These are phyloP conservation scores for Lonchura striata DNA, from an alignment of 2,113 vertebrate genomes.

Conservation along the genomic window DNA sequence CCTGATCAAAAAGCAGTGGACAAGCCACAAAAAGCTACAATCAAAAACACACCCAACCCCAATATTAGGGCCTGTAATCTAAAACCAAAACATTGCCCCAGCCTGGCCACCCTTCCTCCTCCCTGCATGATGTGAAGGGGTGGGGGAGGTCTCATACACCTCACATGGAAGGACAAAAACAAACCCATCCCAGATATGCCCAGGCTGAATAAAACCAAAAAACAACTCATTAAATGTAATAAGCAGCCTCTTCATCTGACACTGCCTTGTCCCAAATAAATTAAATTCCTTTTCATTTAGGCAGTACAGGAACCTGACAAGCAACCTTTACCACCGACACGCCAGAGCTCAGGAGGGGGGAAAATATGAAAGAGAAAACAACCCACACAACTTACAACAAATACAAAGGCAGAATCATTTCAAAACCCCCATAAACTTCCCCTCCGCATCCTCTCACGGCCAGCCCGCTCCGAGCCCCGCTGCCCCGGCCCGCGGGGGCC, in stretches of 20 bases:
- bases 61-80: not conserved
- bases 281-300: slow-evolving; percentile 85
- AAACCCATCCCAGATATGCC: slow-evolving; percentile 75
- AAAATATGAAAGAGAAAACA: slow-evolving; percentile 72
- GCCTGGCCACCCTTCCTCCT: not conserved
- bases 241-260: slow-evolving; percentile 77
- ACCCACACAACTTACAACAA: slow-evolving; percentile 43
- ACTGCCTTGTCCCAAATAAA: slow-evolving; percentile 86
- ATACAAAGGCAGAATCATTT: slow-evolving; percentile 48
- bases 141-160: slow-evolving; percentile 38
- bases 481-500: not conserved
- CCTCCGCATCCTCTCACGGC: slow-evolving; percentile 28
- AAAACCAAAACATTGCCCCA: slow-evolving; percentile 31
- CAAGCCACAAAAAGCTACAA: not conserved
- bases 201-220: slow-evolving; percentile 44
- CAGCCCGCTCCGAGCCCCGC: not conserved
- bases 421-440: slow-evolving; percentile 70
- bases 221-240: slow-evolving; percentile 80
- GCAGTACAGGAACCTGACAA: slow-evolving; percentile 77
- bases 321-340: slow-evolving; percentile 75
- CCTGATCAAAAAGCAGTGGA: not conserved
- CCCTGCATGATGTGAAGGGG: not conserved
- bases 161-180: slow-evolving; percentile 70
- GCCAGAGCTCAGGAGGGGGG: slow-evolving; percentile 25
- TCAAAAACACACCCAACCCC: not conserved